A percentile compares a stretch with the other conserved stretches of the same genome.
phyloP scores from a whole-genome alignment of 2,113 vertebrate species.

The Platichthys stellatus region DNA sequence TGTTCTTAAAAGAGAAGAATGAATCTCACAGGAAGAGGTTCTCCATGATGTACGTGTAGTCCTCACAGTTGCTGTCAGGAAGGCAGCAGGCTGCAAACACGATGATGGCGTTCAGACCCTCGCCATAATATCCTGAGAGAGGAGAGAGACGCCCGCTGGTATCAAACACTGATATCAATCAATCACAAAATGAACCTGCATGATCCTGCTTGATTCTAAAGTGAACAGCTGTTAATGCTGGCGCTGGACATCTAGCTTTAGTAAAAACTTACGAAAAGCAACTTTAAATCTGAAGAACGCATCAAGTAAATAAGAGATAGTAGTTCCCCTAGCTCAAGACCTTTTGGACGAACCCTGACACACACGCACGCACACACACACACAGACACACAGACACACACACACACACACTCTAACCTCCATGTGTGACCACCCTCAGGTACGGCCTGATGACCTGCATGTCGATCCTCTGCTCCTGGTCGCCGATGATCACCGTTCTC shows the following conservation, averaged over 20 bases:
- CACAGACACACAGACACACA: no score
- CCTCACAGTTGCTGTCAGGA: slow-evolving; percentile 91
- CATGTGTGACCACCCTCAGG: slow-evolving; percentile 95
- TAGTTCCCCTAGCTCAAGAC: no score
- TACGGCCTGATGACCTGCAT: slow-evolving; percentile 97
- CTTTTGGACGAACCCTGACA: no score
- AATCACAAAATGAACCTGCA: background rate
- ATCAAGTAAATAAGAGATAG: no score
- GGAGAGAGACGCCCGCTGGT: background rate
- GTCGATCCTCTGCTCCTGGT: slow-evolving; percentile 96
- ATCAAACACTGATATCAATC: background rate
- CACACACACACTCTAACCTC: slow-evolving; percentile 80
- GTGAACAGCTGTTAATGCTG: no score
- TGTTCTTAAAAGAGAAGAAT: background rate
- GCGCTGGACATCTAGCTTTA: no score
- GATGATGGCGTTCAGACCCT: slow-evolving; percentile 97
- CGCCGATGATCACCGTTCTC: slow-evolving; percentile 95
- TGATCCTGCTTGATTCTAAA: no score
- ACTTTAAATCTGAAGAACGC: no score
- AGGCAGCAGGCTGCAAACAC: slow-evolving; percentile 96
- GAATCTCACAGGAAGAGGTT: slow-evolving; percentile 94
- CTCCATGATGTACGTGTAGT: slow-evolving; percentile 98
- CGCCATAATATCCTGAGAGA: slow-evolving; percentile 91
- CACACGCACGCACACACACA: no score
- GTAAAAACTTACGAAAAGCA: no score